These are phyloP conservation scores for Ctenosaura bakeri DNA, from an alignment of 2,797 vertebrate genomes.

Conservation along the genomic window DNA sequence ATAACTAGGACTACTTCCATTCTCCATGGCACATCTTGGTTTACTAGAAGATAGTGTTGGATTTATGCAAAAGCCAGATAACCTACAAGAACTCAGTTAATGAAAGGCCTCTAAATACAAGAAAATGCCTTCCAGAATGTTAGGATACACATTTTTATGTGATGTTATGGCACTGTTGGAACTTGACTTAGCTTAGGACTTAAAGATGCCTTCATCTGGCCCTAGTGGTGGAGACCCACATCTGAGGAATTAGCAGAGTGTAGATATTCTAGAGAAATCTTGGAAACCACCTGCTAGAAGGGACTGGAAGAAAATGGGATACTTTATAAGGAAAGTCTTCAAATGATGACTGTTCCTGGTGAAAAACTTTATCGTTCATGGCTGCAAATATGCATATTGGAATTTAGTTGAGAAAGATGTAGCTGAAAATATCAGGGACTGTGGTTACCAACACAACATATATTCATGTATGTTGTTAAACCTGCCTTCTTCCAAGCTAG, in stretches of 20 bases:
- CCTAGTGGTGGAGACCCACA: neutral
- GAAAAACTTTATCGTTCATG: neutral
- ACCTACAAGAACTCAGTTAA: neutral
- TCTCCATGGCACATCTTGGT: neutral
- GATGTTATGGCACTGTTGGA: neutral
- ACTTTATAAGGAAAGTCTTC: neutral
- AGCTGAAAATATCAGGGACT: constrained; percentile 13
- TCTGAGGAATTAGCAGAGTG: neutral
- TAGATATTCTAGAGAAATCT: neutral
- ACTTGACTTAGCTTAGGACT: neutral
- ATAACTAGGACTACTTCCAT: neutral
- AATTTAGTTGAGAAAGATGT: constrained; percentile 27
- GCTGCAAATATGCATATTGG: neutral
- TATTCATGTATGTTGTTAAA: neutral
- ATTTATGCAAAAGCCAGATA: neutral
- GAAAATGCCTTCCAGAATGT: neutral
- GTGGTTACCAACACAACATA: neutral
- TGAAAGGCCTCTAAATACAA: neutral
- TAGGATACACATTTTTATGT: neutral
- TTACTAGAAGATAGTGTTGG: neutral
- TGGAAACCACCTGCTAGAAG: neutral
- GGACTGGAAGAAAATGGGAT: neutral
- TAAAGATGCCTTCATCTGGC: too few species aligned
- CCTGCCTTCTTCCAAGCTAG: neutral
- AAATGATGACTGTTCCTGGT: neutral